Conservation (phyloP, 2,797 vertebrate genomes). For the Catharus ustulatus region DNA sequence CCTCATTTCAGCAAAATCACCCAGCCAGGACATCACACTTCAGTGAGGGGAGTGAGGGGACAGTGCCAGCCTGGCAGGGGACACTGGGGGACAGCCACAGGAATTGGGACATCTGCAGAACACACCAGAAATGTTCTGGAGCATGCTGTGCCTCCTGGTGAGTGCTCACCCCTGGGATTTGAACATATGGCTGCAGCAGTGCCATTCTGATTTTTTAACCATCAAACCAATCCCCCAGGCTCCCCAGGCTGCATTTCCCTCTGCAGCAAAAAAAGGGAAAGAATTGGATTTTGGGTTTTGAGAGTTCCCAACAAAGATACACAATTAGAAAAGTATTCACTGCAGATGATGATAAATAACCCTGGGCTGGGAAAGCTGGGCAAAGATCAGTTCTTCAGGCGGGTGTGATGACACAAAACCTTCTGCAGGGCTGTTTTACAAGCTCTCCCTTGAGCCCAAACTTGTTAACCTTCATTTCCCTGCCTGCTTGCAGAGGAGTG, state of each 20-base stretch:
- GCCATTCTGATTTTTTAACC: background rate
- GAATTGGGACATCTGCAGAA: background rate
- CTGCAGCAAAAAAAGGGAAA: background rate
- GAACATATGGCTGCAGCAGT: background rate
- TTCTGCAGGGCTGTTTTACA: background rate
- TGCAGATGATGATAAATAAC: constrained; percentile 28
- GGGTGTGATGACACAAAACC: background rate
- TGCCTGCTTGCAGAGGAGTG: constrained; percentile 12
- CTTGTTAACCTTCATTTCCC: constrained; percentile 46
- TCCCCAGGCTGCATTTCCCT: background rate
- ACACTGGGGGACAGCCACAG: background rate
- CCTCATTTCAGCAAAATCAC: background rate
- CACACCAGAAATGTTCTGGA: background rate
- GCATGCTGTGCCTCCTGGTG: background rate
- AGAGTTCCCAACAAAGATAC: background rate
- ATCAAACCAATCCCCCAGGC: background rate
- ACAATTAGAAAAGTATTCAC: constrained; percentile 2
- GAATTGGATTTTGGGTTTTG: background rate
- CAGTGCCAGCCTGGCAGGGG: background rate
- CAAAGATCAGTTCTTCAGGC: background rate
- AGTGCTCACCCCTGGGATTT: background rate
- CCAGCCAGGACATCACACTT: background rate
- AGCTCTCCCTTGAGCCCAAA: background rate
- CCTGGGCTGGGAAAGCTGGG: background rate
- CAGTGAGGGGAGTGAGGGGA: background rate